These are phyloP conservation scores for Thereuonema tuberculata DNA, from an alignment of 1,140 invertebrate genomes.

Conservation along the genomic window DNA sequence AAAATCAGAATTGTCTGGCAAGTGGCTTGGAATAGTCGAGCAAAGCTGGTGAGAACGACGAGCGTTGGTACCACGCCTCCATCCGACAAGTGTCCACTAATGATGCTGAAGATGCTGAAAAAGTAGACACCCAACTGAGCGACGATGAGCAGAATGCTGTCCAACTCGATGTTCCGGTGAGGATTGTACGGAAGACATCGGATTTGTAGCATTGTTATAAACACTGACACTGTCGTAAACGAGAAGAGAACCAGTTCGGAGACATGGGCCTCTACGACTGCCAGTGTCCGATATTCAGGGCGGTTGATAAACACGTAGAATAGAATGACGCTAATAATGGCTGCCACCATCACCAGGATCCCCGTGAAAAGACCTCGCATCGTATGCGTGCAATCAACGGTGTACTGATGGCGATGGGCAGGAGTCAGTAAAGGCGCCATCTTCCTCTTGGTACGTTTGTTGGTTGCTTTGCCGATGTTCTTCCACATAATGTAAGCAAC, in stretches of 20 bases:
- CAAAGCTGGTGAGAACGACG: slow-evolving; percentile 23
- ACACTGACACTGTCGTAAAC: slow-evolving; percentile 64
- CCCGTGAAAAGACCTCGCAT: slow-evolving; percentile 85
- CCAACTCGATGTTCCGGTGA: slow-evolving; percentile 29
- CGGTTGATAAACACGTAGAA: slow-evolving; percentile 87
- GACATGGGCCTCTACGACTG: slow-evolving; percentile 79
- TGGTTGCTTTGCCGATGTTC: slow-evolving; percentile 43
- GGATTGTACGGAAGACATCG: slow-evolving; percentile 17
- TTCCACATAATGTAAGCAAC: slow-evolving; percentile 70
- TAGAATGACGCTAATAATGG: slow-evolving; percentile 84
- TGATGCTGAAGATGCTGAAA: slow-evolving; percentile 34
- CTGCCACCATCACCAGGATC: slow-evolving; percentile 77
- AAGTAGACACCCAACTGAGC: slow-evolving; percentile 34
- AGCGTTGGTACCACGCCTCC: slow-evolving; percentile 21
- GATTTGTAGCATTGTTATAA: slow-evolving; percentile 61
- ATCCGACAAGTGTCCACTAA: slow-evolving; percentile 22
- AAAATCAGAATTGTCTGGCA: slow-evolving; percentile 38
- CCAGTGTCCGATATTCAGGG: slow-evolving; percentile 62
- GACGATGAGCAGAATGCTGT: slow-evolving; percentile 34
- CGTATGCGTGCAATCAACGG: slow-evolving; percentile 82
- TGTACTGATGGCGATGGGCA: slow-evolving; percentile 56
- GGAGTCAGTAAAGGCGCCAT: neutral
- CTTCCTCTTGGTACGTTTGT: neutral
- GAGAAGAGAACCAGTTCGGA: slow-evolving; percentile 79
- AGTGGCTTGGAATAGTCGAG: slow-evolving; percentile 25